Evolutionary conservation across 2,113 vertebrate species (phyloP).

Genomic region (Potamarius usumacintae): DNA sequence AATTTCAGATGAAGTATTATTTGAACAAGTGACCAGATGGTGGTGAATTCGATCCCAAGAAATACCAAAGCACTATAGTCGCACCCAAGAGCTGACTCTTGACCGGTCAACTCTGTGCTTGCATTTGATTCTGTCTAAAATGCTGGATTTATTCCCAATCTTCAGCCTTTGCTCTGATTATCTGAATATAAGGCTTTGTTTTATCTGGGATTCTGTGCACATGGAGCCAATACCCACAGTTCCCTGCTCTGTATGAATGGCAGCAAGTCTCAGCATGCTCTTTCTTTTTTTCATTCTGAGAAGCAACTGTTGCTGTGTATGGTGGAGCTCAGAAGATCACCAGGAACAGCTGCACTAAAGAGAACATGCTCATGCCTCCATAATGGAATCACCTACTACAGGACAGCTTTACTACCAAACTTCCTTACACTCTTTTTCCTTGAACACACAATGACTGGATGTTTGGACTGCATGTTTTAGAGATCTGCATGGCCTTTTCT

Average conservation of each 20-base stretch:
- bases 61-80: background rate
- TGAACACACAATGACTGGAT: slow-evolving; percentile 11
- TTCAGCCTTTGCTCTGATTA: background rate
- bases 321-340: background rate
- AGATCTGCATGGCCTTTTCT: background rate
- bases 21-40: background rate
- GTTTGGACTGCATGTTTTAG: background rate
- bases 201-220: slow-evolving; percentile 3
- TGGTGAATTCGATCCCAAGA: background rate
- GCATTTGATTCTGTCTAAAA: background rate
- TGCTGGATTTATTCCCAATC: background rate
- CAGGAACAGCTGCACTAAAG: slow-evolving; percentile 48
- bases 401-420: slow-evolving; percentile 9
- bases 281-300: background rate
- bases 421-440: background rate
- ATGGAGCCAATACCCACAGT: background rate
- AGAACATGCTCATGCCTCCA: background rate
- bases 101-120: background rate
- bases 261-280: slow-evolving; percentile 38
- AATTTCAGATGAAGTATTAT: background rate
- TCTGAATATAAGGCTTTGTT: slow-evolving; percentile 21
- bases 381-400: background rate
- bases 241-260: background rate
- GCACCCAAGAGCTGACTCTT: background rate
- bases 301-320: slow-evolving; percentile 27